Conservation (phyloP, 2,113 vertebrate genomes). For the Trachemys scripta region DNA sequence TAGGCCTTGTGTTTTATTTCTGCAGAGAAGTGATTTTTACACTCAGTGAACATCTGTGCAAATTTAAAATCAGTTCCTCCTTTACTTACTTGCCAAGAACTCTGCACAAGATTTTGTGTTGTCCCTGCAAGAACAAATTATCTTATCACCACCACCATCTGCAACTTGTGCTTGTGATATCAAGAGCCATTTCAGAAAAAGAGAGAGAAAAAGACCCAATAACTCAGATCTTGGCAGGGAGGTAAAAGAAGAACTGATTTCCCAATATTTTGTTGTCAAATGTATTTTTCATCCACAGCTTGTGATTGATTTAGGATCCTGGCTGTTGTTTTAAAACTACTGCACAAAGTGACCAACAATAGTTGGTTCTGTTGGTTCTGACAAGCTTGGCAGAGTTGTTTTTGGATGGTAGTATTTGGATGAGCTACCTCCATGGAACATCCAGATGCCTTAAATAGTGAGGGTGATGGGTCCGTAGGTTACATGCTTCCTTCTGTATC, state of each 20-base stretch:
- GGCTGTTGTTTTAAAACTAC: neutral
- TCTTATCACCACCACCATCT: neutral
- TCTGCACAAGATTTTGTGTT: neutral
- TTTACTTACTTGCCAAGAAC: neutral
- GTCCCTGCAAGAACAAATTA: neutral
- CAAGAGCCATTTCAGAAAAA: neutral
- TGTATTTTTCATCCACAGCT: neutral
- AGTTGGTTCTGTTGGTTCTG: neutral
- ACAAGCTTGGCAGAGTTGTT: neutral
- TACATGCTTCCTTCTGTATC: neutral
- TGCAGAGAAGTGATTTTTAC: neutral
- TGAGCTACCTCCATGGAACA: rapidly evolving
- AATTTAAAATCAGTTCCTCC: neutral
- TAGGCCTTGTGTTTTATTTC: neutral
- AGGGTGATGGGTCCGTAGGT: neutral
- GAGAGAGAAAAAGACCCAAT: neutral
- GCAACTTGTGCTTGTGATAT: neutral
- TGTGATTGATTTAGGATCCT: neutral
- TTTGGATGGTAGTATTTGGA: rapidly evolving
- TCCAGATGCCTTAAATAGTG: rapidly evolving
- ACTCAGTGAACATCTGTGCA: neutral
- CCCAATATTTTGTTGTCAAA: rapidly evolving
- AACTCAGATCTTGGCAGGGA: neutral
- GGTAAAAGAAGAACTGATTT: neutral
- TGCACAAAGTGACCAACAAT: neutral